Base-by-base conservation (phyloP, 37 sponge, comb jelly and placozoan species). In the Cladorhizidae sp. region DNA sequence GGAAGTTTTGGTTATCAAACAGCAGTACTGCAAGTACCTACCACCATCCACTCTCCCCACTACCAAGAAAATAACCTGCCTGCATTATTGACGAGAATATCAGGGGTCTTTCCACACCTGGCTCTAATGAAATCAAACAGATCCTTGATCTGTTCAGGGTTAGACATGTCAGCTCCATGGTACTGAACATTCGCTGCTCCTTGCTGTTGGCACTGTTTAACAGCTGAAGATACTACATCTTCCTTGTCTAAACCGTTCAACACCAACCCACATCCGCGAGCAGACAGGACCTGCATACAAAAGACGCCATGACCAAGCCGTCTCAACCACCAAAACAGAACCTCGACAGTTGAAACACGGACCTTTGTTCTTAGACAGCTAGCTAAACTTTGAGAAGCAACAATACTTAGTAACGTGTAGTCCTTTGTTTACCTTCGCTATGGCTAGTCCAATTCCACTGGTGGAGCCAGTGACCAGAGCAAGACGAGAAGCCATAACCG, bases 381-480 rank as follows among this genome's bases (percentile, higher is more conserved):
- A n/a, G n/a, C n/a, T n/a, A n/a, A n/a, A n/a, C n/a, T n/a, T n/a
- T n/a, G n/a, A n/a, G n/a, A n/a, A n/a, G n/a, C n/a, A n/a, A n/a
- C n/a, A n/a, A n/a, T n/a, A n/a, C n/a, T n/a, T n/a, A n/a, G n/a
- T n/a, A n/a, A n/a, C n/a, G n/a, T n/a, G n/a, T n/a, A n/a, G n/a
- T n/a, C n/a, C n/a, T n/a, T n/a, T n/a, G n/a, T n/a, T 2, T 72
- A 73, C 82, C 70, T 75, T 74, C 3, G 93, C 86, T 42, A 84
- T 92, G 3, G 61, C 86, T 1, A 74, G 86, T 59, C 93, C 93
- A 29, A 92, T 84, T 1, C 93, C 93, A 75, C 90, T 80, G 12
- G 93, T 92, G 29, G 93, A 92, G 3, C 93, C 93, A 8, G 93
- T 92, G 20, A 92, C 79, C 6, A 92, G 86, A 21, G 90, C 93